A percentile compares a stretch with the other conserved stretches of the same genome.
Evolutionary conservation across 2,797 vertebrate genomes (phyloP).

Genomic region (Pseudochaenichthys georgianus): DNA sequence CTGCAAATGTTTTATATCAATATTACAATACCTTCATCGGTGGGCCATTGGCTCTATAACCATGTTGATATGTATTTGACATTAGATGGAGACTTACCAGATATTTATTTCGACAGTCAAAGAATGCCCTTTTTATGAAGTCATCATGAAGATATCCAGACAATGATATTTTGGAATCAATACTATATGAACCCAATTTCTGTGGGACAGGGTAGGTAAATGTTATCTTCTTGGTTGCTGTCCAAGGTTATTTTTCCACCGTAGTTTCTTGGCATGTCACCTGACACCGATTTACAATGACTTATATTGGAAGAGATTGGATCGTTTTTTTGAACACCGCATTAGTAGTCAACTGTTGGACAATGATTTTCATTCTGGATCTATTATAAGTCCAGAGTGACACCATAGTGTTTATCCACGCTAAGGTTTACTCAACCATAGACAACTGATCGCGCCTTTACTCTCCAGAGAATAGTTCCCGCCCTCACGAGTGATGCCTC

Average conservation of each 20-base stretch:
- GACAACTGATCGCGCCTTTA: background rate
- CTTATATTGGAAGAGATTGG: background rate
- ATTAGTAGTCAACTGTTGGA: background rate
- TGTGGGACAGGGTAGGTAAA: background rate
- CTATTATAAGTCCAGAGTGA: background rate
- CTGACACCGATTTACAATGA: background rate
- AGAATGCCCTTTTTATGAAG: no score
- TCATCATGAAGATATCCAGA: background rate
- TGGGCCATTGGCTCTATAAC: no score
- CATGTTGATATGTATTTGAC: no score
- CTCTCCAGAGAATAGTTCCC: conserved; percentile 5
- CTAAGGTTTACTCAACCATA: background rate
- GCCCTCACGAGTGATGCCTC: conserved; percentile 36
- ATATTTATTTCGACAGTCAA: background rate
- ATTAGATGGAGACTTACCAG: no score
- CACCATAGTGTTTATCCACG: background rate
- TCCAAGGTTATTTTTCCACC: background rate
- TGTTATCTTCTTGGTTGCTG: background rate
- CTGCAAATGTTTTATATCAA: no score
- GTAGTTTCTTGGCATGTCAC: background rate
- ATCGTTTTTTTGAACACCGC: background rate
- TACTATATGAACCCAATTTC: background rate
- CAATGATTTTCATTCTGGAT: background rate
- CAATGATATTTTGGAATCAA: background rate
- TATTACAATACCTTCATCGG: no score